Conservation (phyloP, 2,797 vertebrate genomes). For the Paedocypris micromegethes region DNA sequence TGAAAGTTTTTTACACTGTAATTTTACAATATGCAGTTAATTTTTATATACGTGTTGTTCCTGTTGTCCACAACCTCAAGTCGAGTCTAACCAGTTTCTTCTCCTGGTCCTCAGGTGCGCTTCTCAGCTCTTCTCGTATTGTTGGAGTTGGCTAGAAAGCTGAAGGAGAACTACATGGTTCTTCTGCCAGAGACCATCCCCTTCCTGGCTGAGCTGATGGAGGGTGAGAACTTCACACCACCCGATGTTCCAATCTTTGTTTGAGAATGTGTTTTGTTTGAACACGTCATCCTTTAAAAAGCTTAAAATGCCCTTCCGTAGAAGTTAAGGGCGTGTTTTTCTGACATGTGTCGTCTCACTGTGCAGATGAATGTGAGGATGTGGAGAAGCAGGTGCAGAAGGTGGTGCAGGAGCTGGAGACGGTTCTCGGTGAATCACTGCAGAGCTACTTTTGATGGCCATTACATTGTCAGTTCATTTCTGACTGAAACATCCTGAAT, state of each 20-base stretch:
- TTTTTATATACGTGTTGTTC: no score
- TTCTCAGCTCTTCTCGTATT: constrained; percentile 83
- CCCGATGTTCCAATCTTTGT: neutral
- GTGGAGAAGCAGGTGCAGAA: constrained; percentile 92
- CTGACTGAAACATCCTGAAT: no score
- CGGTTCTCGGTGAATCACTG: constrained; percentile 83
- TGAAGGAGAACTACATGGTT: constrained; percentile 88
- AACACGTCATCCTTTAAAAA: no score
- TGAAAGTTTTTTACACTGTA: no score
- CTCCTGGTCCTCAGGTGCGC: constrained; percentile 71
- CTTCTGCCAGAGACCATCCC: constrained; percentile 92
- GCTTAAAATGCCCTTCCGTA: no score
- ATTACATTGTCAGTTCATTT: no score
- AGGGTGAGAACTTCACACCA: constrained; percentile 72
- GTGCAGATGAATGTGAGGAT: constrained; percentile 88
- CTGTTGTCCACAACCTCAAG: no score
- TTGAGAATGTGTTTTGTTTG: neutral
- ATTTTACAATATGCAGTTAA: no score
- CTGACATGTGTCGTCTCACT: neutral
- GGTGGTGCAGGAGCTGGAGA: constrained; percentile 85
- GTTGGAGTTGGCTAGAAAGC: constrained; percentile 79
- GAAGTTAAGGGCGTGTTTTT: neutral
- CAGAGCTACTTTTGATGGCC: constrained; percentile 84
- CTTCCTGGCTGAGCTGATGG: constrained; percentile 95
- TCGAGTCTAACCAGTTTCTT: neutral